Evolutionary conservation across 2,888 invertebrate species (phyloP), one percentile per base, ranked within the genome.

Genomic region (Calameuta pallipes): DNA sequence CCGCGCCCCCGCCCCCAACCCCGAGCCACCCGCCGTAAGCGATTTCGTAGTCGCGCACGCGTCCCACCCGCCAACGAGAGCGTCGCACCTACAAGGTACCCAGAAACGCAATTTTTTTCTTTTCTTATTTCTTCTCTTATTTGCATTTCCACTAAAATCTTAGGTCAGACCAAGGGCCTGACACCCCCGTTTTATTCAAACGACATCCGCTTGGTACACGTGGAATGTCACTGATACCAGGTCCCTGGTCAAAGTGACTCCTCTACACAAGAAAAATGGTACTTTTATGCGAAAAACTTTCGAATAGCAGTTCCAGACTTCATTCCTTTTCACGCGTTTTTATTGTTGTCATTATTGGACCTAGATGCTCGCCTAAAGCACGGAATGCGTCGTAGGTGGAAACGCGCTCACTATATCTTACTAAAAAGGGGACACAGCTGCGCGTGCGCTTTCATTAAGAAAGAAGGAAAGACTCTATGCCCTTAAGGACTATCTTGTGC

Each of bases 21-120:
- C 37, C 69, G 30, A 31, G 75, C 74, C 78, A 78, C 56, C 73
- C 73, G 6, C 78, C 33, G 73, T 74, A 78, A 76, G 75, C 83
- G 82, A 86, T 85, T 86, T 85, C 85, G 85, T 84, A 71, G 76
- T 81, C 87, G 89, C 89, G 89, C 89, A 88, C 85, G 89, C 89
- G 89, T 89, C 87, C 84, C 85, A 82, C 87, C 83, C 81, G 85
- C 88, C 79, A 80, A 83, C 82, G 80, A 79, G 83, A 85, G 83
- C 81, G 79, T 79, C 31, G 13, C 71, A 71, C 71, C 71, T 71
- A 30, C 31, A 33, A 31, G 71, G 71, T 33, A 30, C 4, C 70
- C 31, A 71, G 33, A 71, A 71, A 31, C 15, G 71, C 71, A 33
- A 71, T 71, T 33, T 71, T 31, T 30, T 11, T 71, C 12, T 71